Conservation (phyloP, 2,113 vertebrate genomes). For the Crotalus tigris region DNA sequence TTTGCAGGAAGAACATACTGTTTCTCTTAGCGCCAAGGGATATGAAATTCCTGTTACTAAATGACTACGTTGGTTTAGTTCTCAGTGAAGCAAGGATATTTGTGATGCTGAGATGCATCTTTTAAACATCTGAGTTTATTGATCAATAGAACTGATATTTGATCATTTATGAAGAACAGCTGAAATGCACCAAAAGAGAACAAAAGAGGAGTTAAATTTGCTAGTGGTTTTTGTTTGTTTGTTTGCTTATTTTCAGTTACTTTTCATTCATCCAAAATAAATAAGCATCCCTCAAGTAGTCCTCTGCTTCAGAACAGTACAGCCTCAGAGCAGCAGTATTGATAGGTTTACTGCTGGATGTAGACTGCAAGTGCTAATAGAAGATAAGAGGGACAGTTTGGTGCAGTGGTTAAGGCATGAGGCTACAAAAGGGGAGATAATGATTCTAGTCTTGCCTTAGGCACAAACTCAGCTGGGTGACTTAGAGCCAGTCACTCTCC, state of each 20-base stretch:
- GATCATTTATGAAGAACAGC: background rate
- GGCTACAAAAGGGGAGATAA: background rate
- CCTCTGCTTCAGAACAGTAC: background rate
- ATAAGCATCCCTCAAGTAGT: background rate
- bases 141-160: background rate
- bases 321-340: background rate
- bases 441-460: background rate
- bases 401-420: background rate
- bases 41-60: background rate
- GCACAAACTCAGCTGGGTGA: background rate
- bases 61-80: background rate
- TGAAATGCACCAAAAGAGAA: background rate
- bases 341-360: background rate
- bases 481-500: background rate
- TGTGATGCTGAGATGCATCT: background rate
- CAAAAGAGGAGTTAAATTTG: background rate
- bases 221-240: background rate
- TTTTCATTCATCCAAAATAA: background rate
- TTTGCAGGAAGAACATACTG: background rate
- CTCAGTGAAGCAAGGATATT: background rate
- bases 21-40: background rate
- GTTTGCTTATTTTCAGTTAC: background rate
- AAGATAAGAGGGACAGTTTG: background rate
- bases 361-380: background rate
- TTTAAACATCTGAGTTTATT: background rate